Evolutionary conservation across 2,888 invertebrate species (phyloP), one percentile per base, ranked within the genome.

Genomic region (Ophraella communa): DNA sequence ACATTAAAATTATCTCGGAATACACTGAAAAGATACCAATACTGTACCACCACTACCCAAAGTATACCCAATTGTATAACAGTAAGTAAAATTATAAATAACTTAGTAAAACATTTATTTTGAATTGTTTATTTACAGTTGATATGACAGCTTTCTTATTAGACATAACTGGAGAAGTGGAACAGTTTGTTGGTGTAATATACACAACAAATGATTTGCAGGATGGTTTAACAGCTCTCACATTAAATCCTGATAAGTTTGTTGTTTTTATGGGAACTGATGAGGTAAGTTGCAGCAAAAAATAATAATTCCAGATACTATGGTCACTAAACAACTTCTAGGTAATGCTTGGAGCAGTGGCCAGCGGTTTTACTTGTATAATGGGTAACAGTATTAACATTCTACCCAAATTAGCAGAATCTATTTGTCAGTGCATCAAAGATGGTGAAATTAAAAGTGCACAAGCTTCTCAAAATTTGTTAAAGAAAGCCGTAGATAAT

Each of bases 11-110:
- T 52, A 87, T 95, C n/a, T 73, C 75, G 8, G 71, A 74, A 53
- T 71, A 70, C 56, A 75, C 74, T 35, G 71, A 73, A 23, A 88
- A 87, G 5, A 87, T 90, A 1, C 95, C 95, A 0, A 86, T 95
- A 55, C 84, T 93, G 20, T 94, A 94, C 78, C 95, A 95, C 77
- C 94, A 95, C 77, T 91, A 93, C 73, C 94, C 94, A 1, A 84
- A 84, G 66, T 87, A 89, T 79, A 90, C 89, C 30, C 88, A 88
- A 42, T 35, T 68, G 65, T 89, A 94, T 39, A 86, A 89, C 69
- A 83, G 94, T 94, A 84, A 88, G 89, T 85, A 53, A 18, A n/a
- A n/a, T n/a, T n/a, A n/a, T n/a, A n/a, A n/a, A n/a, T n/a, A n/a
- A n/a, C n/a, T n/a, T n/a, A n/a, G n/a, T n/a, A n/a, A n/a, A n/a